These are phyloP conservation scores for Dicerorhinus sumatrensis DNA, from an alignment of 2,113 vertebrate genomes.

Conservation along the genomic window DNA sequence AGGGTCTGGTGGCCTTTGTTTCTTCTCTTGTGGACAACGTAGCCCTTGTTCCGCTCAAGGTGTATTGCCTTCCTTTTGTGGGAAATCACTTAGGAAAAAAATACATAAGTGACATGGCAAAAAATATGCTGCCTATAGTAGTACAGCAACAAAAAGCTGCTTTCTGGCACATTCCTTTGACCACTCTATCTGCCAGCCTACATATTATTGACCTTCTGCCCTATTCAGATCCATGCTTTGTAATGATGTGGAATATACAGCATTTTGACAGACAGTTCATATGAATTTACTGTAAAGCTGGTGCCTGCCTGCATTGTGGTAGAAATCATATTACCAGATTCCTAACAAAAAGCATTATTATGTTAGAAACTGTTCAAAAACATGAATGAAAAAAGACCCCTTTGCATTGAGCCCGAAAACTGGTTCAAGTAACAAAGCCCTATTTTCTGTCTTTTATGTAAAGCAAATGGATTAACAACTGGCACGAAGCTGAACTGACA, in stretches of 20 bases:
- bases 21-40: not conserved
- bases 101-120: not conserved
- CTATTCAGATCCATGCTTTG: conserved; percentile 46
- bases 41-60: not conserved
- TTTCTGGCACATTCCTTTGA: conserved; percentile 24
- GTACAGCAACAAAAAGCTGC: not conserved
- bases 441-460: conserved; percentile 80
- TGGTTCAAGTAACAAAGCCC: conserved; percentile 82
- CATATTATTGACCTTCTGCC: conserved; percentile 43
- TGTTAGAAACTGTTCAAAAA: conserved; percentile 54
- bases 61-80: not conserved
- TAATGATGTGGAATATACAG: conserved; percentile 39
- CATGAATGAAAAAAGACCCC: not conserved
- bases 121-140: not conserved
- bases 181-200: not conserved
- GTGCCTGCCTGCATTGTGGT: conserved; percentile 19
- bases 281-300: conserved; percentile 62
- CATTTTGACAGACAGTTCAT: conserved; percentile 68
- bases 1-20: not conserved
- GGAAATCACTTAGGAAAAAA: conserved; percentile 31
- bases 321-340: conserved; percentile 64
- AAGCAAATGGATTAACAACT: conserved; percentile 82
- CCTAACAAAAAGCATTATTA: conserved; percentile 41
- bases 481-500: conserved; percentile 73
- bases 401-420: conserved; percentile 68